Evolutionary conservation across 2,797 vertebrate species (phyloP).

Genomic region (Fistularia commersonii): DNA sequence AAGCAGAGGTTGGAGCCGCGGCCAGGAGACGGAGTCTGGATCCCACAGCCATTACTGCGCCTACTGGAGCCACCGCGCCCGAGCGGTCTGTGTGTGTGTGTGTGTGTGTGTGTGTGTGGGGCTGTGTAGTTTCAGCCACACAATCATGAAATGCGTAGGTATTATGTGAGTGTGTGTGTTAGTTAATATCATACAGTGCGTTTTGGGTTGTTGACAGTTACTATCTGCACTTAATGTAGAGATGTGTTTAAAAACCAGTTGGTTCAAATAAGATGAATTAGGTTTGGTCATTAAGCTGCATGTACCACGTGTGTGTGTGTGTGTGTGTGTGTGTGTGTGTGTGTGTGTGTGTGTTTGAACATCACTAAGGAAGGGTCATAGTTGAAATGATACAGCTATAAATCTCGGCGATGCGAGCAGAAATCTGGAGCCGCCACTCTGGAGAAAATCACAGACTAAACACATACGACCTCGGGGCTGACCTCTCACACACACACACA

Average conservation of each 20-base stretch:
- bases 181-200: no score
- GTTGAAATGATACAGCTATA: slow-evolving; percentile 67
- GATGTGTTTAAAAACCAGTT: no score
- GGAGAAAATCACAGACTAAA: slow-evolving; percentile 70
- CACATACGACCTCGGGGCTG: slow-evolving; percentile 67
- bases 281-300: no score
- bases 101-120: slow-evolving; percentile 33
- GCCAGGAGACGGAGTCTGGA: slow-evolving; percentile 75
- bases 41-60: slow-evolving; percentile 78
- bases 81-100: slow-evolving; percentile 12
- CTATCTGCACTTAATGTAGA: no score
- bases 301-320: neutral
- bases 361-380: slow-evolving; percentile 35
- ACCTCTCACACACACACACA: slow-evolving; percentile 41
- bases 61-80: slow-evolving; percentile 71
- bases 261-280: no score
- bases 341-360: slow-evolving; percentile 6
- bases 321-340: neutral
- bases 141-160: slow-evolving; percentile 1
- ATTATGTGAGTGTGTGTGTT: no score
- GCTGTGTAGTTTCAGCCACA: slow-evolving; percentile 31
- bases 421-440: slow-evolving; percentile 56
- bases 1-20: slow-evolving; percentile 70
- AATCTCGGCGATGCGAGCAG: slow-evolving; percentile 48
- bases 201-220: no score